Base-by-base conservation (phyloP, 1,140 invertebrate genomes). In the Tetragonula clypearis region DNA sequence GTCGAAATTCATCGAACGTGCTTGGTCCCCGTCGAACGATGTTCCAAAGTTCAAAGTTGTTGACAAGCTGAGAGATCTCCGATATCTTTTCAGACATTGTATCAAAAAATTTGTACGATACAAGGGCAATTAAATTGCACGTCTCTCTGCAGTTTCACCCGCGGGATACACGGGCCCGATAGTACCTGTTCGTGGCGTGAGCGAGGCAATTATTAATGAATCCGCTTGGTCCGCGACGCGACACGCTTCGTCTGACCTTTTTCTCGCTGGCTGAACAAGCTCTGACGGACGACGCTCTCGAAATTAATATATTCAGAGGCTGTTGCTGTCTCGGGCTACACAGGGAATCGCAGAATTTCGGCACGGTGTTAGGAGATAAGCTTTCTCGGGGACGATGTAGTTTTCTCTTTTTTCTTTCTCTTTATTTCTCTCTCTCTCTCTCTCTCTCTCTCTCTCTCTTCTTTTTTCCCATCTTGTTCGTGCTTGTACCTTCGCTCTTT, bases 171-270 rank as follows among this genome's bases (percentile, higher is more conserved):
- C 23, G 23, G n/a, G 60, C 41, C 41, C 14, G 60, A 12, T n/a
- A 8, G 60, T 66, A 66, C n/a, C 65, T 26, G 65, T 66, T 66
- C 65, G 15, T 26, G 65, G 41, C 35, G 56, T 56, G 30, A 26
- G 23, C 30, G 30, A 35, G 41, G 75, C 56, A 62, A 77, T 77
- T 77, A 77, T 77, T 86, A 86, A 89, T 82, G 79, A 88, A 89
- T 68, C 55, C 73, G 60, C 87, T n/a, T 71, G n/a, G 77, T 72
- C 69, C 19, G 3, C 49, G 66, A 65, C 60, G 68, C 83, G 74
- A 84, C 69, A 77, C 62, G 66, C 79, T 69, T 69, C 58, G 78
- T 14, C n/a, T 58, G 80, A 89, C 79, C 80, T 79, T 88, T 86
- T 81, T 77, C 72, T 62, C 49, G 17, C 79, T 26, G 23, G 19